A percentile compares a stretch with the other conserved stretches of the same genome.
Evolutionary conservation across 2,113 vertebrate genomes (phyloP).

Genomic region (Myiozetetes cayanensis): DNA sequence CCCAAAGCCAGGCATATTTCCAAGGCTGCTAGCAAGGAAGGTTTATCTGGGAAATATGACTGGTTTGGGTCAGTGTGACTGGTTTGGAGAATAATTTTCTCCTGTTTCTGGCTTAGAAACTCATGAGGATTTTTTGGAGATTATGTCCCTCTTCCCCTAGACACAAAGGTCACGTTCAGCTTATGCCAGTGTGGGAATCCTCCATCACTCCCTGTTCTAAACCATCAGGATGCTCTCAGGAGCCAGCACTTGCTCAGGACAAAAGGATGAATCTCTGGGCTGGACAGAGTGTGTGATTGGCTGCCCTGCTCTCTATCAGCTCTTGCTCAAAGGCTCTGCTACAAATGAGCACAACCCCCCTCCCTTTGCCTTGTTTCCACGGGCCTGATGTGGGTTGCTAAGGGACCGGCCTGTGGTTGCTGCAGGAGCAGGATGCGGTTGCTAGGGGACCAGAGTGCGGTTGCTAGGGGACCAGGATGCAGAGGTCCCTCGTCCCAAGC

Average conservation of each 20-base stretch:
- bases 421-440: neutral
- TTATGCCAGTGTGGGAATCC: rapidly evolving
- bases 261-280: neutral
- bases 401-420: neutral
- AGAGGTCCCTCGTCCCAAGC: neutral
- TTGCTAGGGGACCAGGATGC: conserved; percentile 14
- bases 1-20: neutral
- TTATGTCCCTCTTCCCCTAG: neutral
- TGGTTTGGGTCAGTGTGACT: neutral
- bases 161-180: rapidly evolving
- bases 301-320: neutral
- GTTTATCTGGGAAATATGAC: rapidly evolving
- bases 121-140: neutral
- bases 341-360: neutral
- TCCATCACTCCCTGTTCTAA: rapidly evolving
- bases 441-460: neutral
- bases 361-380: neutral
- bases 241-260: neutral
- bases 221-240: neutral
- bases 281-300: neutral
- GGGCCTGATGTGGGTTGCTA: neutral
- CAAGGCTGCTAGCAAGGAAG: neutral
- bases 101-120: neutral
- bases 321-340: neutral
- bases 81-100: neutral